Percentiles rank a stretch among this genome's conserved stretches.
Evolutionary conservation across 2,113 vertebrate species (phyloP).

Genomic region (Panthera leo): DNA sequence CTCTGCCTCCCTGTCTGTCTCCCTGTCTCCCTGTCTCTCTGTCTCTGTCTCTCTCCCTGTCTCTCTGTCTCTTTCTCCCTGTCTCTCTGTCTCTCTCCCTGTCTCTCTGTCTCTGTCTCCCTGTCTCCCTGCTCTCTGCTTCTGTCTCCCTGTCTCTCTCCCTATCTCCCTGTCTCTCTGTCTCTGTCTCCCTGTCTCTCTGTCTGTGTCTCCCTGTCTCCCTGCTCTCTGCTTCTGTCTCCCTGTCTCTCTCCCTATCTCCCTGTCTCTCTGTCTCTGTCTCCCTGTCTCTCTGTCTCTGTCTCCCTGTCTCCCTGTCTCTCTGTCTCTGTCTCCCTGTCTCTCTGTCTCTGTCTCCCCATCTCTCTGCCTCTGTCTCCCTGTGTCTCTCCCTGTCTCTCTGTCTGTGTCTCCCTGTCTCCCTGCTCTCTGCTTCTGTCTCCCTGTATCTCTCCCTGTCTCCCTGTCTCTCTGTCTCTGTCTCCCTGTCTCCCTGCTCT

Average conservation of each 20-base stretch:
- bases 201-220: too few relatives aligned
- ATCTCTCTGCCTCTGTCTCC: neutral
- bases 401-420: too few relatives aligned
- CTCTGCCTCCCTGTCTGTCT: too few relatives aligned
- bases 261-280: neutral
- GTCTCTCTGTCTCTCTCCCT: too few relatives aligned
- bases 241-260: neutral
- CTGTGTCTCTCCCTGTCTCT: too few relatives aligned
- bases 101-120: too few relatives aligned
- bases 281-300: neutral
- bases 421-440: neutral
- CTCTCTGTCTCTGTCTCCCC: too few relatives aligned
- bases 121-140: too few relatives aligned
- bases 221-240: neutral
- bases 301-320: neutral
- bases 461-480: neutral
- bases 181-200: accelerated
- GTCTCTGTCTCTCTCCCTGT: too few relatives aligned
- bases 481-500: neutral
- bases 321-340: neutral
- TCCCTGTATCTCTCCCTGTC: neutral
- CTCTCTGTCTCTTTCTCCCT: neutral
- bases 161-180: accelerated
- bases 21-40: too few relatives aligned
- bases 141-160: accelerated